These are phyloP conservation scores for Chaetophractus vellerosus DNA, from an alignment of 2,797 vertebrate species.

Conservation along the genomic window DNA sequence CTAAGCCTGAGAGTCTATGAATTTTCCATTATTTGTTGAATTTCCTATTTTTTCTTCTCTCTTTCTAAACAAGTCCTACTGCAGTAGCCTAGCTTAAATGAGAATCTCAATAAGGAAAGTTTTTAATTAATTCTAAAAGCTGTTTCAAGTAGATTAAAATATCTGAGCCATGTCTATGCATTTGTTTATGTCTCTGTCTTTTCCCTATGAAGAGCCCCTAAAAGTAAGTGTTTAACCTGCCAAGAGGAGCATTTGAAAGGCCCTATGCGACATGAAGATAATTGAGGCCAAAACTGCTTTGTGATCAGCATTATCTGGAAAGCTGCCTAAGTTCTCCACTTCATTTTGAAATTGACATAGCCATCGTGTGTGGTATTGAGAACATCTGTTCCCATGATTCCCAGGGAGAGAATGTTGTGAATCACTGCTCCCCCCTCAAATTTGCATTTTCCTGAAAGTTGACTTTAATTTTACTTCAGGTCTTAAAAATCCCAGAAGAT, in stretches of 20 bases:
- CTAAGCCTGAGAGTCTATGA: neutral
- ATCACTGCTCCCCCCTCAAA: constrained; percentile 51
- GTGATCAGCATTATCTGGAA: constrained; percentile 40
- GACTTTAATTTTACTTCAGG: constrained; percentile 68
- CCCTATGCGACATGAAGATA: neutral
- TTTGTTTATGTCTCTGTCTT: neutral
- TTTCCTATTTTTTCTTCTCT: neutral
- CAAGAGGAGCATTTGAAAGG: constrained; percentile 8
- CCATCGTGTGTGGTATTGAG: constrained; percentile 39
- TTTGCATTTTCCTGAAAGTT: constrained; percentile 33
- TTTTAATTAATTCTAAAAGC: constrained; percentile 52
- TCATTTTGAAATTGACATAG: constrained; percentile 34
- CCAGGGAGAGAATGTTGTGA: constrained; percentile 43
- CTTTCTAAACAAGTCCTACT: constrained; percentile 34
- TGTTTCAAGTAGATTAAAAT: constrained; percentile 50
- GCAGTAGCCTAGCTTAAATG: neutral
- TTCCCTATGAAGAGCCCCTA: constrained; percentile 47
- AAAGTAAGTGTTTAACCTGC: constrained; percentile 51
- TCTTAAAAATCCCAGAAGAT: constrained; percentile 68
- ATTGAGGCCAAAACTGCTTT: neutral
- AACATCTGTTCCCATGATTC: constrained; percentile 70
- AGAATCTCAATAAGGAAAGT: constrained; percentile 13
- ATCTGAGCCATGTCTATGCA: neutral
- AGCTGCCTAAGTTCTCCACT: constrained; percentile 29
- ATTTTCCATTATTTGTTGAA: neutral